Percentiles rank a stretch among this genome's conserved stretches.
These are phyloP conservation scores for Sphyrna mokarran DNA, from an alignment of 2,113 vertebrate genomes.

Conservation along the genomic window DNA sequence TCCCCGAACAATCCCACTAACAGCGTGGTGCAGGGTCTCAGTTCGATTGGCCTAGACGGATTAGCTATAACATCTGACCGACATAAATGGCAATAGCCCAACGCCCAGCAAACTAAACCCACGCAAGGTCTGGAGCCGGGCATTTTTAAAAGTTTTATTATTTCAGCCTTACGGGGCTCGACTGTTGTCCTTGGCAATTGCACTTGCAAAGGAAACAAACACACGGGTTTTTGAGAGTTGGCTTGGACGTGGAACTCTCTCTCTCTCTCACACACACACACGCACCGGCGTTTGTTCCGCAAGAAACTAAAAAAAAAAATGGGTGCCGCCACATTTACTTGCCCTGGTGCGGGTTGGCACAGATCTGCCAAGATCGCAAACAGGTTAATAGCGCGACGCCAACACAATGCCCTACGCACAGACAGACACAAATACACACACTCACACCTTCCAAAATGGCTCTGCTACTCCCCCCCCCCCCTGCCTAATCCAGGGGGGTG, in stretches of 20 bases:
- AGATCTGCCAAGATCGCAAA: not conserved
- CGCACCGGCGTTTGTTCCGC: no score
- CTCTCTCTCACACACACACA: no score
- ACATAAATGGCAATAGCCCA: not conserved
- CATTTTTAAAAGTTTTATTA: not conserved
- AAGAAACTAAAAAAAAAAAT: not conserved
- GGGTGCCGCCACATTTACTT: not conserved
- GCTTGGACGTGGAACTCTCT: not conserved
- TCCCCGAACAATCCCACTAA: not conserved
- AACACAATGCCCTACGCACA: not conserved
- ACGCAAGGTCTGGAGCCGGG: not conserved
- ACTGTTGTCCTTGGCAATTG: not conserved
- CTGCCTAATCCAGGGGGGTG: not conserved
- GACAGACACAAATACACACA: no score
- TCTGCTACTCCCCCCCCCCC: not conserved
- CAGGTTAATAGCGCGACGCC: not conserved
- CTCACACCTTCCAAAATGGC: constrained; percentile 13
- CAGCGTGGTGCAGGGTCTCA: not conserved
- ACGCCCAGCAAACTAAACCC: not conserved
- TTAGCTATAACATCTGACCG: not conserved
- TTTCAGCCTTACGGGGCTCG: not conserved
- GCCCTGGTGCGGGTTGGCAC: not conserved
- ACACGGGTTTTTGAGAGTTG: not conserved
- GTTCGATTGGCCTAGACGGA: not conserved
- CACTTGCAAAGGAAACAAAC: not conserved